Base-by-base conservation (phyloP, 2,113 vertebrate species). In the Tragelaphus buxtoni region DNA sequence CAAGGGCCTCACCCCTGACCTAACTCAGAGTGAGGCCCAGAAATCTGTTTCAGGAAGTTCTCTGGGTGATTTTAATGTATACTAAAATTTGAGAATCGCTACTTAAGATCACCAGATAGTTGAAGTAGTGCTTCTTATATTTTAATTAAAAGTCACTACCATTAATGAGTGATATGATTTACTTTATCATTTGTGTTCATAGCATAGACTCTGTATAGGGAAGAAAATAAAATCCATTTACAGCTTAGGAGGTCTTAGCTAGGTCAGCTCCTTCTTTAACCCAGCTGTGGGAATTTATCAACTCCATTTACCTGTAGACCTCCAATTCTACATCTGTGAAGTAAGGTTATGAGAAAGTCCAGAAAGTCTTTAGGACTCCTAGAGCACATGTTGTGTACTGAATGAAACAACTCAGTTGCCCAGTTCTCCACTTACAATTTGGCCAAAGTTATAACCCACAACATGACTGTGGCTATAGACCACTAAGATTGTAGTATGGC, bases 221-320 rank as follows among this genome's bases (percentile, higher is more conserved):
- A 85, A 69, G 26, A 39, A 45, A 90, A 72, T 24, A 60, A 60
- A 28, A 26, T 45, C 39, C 5, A 30, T 42, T 90, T 95, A 20
- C 3, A 76, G 11, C 55, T 35, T 39, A 42, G 49, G 60, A 55
- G 35, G 7, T 18, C 22, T 18, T 18, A 42, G n/a, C 7, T n/a
- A 69, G 24, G n/a, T 63, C 56, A 53, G 39, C 51, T 84, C 28
- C 85, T 32, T 30, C 17, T 83, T 89, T 81, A 88, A 51, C 35
- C 4, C n/a, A 88, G 39, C 74, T 45, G 0, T 81, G 13, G 39
- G 20, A 90, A 81, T 11, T 53, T 94, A 55, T 9, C 35, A 79
- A 90, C 4, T 69, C 93, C 74, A 26, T 95, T 97, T 49, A 87
- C 9, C 96, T 92, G 17, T 74, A 95, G 87, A 45, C 47, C 95